Base-by-base conservation (phyloP, 1,140 invertebrate species). In the Lasioglossum baleicum region DNA sequence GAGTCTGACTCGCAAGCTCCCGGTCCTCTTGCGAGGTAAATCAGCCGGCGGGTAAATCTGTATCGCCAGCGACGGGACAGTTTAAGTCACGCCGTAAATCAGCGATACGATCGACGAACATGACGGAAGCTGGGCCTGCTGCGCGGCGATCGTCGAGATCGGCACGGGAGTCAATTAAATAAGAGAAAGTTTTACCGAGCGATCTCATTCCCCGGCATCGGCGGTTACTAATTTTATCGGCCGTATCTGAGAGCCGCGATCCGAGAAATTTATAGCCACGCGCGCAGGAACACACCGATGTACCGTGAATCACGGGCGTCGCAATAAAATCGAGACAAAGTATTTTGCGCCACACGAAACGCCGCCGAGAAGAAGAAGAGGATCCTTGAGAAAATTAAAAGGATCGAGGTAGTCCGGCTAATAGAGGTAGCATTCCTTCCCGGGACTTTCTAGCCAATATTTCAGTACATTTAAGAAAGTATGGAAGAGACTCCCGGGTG, bases 21-120 rank as follows among this genome's bases (percentile, higher is more conserved):
- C 51, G 51, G 56, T 8, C 56, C 56, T 7, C n/a, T 2, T 7
- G 2, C 0, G 22, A 58, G 56, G 20, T 58, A 42, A 78, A 64
- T 72, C 63, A 72, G 20, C 67, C 44, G 26, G 26, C 7, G 15
- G 26, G 20, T 71, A 26, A 17, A n/a, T 22, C 61, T 42, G 15
- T 64, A 53, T 15, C 31, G 15, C 22, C 40, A 20, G n/a, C 15
- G 48, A 42, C 31, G n/a, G 2, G 5, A 20, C 3, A 48, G n/a
- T 22, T 72, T 56, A 53, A 72, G 64, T 65, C 75, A 20, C 69
- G 20, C n/a, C 64, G 75, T 44, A 78, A 78, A 78, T 72, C 48
- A 53, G 53, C 68, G 75, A 78, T 78, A 78, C 75, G 68, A 78
- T 78, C 75, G 26, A 26, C n/a, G 69, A 26, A 64, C 68, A 72